phyloP scores from a whole-genome alignment of 2,888 invertebrate genomes.

The Drosophila tripunctata region DNA sequence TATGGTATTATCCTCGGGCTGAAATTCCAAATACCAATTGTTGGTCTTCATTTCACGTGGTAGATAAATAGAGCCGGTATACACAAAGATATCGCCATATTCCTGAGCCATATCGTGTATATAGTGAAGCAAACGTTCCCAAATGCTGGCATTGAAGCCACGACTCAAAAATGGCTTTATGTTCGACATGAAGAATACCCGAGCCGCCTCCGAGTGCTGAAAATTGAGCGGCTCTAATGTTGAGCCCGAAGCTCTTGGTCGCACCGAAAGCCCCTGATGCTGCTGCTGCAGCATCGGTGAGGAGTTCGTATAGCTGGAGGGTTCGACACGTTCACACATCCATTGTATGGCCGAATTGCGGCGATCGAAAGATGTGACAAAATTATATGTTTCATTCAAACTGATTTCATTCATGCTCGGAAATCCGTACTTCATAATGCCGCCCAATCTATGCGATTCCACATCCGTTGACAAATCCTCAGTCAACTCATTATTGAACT shows the following conservation, averaged over 20 bases:
- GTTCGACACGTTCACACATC: constrained; percentile 64
- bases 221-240: too few relatives aligned
- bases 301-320: not conserved
- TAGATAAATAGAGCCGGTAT: constrained; percentile 69
- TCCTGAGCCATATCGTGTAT: constrained; percentile 41
- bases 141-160: constrained; percentile 57
- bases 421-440: constrained; percentile 69
- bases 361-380: constrained; percentile 71
- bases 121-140: constrained; percentile 54
- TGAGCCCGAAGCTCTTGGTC: not conserved
- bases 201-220: constrained; percentile 61
- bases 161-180: constrained; percentile 61
- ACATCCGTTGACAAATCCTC: constrained; percentile 9
- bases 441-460: constrained; percentile 45
- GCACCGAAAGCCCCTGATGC: constrained; percentile 1
- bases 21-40: constrained; percentile 66
- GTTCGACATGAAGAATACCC: constrained; percentile 68
- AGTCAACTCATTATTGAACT: not conserved
- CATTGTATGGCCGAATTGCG: constrained; percentile 64
- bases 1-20: constrained; percentile 56
- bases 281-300: not conserved
- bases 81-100: constrained; percentile 55
- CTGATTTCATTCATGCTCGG: constrained; percentile 72
- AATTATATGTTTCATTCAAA: constrained; percentile 56
- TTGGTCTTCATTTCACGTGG: constrained; percentile 50